Conservation (phyloP, 2,113 vertebrate species). For the Leuciscus idus region DNA sequence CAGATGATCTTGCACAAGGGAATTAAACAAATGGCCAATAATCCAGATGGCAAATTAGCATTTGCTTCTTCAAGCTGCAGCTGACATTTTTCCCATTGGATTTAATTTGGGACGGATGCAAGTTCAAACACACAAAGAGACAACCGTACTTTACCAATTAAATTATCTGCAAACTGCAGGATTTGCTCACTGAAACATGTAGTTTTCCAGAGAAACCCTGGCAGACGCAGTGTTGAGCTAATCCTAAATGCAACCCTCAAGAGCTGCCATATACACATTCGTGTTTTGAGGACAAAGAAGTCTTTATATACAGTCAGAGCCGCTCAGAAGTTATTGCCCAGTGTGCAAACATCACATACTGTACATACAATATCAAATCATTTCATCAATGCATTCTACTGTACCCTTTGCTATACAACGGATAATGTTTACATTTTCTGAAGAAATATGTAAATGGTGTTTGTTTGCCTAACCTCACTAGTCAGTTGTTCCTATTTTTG, state of each 20-base stretch:
- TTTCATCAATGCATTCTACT: neutral
- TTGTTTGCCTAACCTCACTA: neutral
- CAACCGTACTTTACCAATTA: neutral
- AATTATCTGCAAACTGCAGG: constrained; percentile 5
- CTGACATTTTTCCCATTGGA: constrained; percentile 62
- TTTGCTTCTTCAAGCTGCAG: constrained; percentile 64
- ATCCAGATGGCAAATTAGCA: constrained; percentile 79
- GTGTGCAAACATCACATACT: neutral
- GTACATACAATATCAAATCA: neutral
- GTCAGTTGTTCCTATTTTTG: neutral
- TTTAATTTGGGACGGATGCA: constrained; percentile 31
- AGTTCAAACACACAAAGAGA: constrained; percentile 21
- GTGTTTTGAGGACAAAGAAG: constrained; percentile 2
- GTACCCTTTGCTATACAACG: neutral
- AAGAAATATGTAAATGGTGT: neutral
- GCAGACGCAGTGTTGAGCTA: constrained; percentile 20
- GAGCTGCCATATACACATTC: neutral
- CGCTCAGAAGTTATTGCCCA: neutral
- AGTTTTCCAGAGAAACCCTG: constrained; percentile 11
- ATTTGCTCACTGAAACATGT: neutral
- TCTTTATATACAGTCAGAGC: constrained; percentile 16
- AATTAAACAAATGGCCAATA: constrained; percentile 41
- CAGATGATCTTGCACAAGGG: constrained; percentile 28
- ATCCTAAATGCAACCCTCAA: neutral
- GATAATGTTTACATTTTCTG: neutral